Evolutionary conservation across 2,113 vertebrate genomes (phyloP), one percentile per base, ranked within the genome.

Genomic region (Saguinus imperator): DNA sequence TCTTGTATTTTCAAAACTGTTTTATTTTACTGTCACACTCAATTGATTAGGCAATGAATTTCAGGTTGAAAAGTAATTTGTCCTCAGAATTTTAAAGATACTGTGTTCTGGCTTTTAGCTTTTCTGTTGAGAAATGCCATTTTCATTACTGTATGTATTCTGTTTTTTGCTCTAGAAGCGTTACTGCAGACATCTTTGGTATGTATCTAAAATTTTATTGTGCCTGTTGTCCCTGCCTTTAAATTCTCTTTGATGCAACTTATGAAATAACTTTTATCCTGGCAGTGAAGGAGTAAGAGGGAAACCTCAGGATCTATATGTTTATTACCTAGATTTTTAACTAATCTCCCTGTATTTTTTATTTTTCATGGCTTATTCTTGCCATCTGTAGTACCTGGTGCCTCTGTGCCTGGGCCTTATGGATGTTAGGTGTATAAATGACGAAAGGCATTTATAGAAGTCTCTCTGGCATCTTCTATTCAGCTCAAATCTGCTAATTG

Each of bases 381-480:
- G n/a, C 25, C 48, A 27, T 66, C n/a, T 90, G 25, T 80, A 27
- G 17, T 37, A 82, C 8, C 0, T 70, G 10, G 5, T 76, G 10
- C 25, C n/a, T 61, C 25, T 57, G 13, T 23, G 17, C 16, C 35
- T 75, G 27, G n/a, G 57, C 6, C 64, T 61, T 52, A 8, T 23
- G 25, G 27, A 40, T 5, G 27, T 66, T 82, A 93, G 61, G 18
- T 75, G 11, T 20, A 17, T 45, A 57, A 75, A 43, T 81, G 45
- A 5, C 37, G 37, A 40, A 40, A 40, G 37, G 2, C 37, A 3
- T 40, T 40, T 40, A 40, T 40, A 40, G 37, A 40, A 40, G 37
- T 91, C 23, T 93, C 52, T 58, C 79, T 88, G 92, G 12, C 29
- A 58, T 89, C 73, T 86, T n/a, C 40, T 91, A 12, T 95, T 88